Evolutionary conservation across 30 jellyfish, hydroid and myxozoan species (phyloP).

Genomic region (Aurelia aurita): DNA sequence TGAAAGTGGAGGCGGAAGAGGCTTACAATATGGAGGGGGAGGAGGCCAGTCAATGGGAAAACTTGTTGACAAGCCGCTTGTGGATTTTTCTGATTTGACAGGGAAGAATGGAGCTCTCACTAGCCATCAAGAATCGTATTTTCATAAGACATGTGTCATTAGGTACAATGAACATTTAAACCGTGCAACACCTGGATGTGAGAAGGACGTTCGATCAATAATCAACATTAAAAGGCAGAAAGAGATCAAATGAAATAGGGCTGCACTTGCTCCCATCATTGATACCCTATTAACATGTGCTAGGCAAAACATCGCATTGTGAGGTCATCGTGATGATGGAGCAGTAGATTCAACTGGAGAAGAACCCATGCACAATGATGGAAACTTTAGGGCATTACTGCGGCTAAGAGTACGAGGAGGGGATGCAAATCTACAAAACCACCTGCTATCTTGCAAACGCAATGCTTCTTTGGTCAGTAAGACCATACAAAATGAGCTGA

Average conservation of each 20-base stretch:
- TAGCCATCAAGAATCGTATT: slow-evolving; percentile 19
- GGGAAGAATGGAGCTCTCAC: slow-evolving; percentile 40
- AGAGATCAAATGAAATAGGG: slow-evolving; percentile 22
- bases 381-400: slow-evolving; percentile 27
- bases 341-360: slow-evolving; percentile 18
- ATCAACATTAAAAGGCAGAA: slow-evolving; percentile 11
- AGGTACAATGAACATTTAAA: slow-evolving; percentile 4
- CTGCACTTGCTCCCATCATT: slow-evolving; percentile 32
- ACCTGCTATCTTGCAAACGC: slow-evolving; percentile 36
- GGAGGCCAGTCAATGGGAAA: slow-evolving; percentile 34
- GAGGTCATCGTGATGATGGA: slow-evolving; percentile 35
- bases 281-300: no score
- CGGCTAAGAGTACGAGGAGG: slow-evolving; percentile 43
- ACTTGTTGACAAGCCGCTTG: slow-evolving; percentile 28
- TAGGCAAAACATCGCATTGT: no score
- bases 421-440: slow-evolving; percentile 25
- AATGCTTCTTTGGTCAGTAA: slow-evolving; percentile 34
- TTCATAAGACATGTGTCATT: slow-evolving; percentile 19
- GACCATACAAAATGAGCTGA: slow-evolving; percentile 47
- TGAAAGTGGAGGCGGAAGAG: slow-evolving; percentile 37
- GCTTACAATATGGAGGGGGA: slow-evolving; percentile 31
- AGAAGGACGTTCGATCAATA: slow-evolving; percentile 11
- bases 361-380: slow-evolving; percentile 31
- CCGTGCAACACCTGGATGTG: slow-evolving; percentile 49
- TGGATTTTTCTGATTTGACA: slow-evolving; percentile 19